Conservation (phyloP, 2,797 vertebrate genomes). For the Potorous gilbertii region DNA sequence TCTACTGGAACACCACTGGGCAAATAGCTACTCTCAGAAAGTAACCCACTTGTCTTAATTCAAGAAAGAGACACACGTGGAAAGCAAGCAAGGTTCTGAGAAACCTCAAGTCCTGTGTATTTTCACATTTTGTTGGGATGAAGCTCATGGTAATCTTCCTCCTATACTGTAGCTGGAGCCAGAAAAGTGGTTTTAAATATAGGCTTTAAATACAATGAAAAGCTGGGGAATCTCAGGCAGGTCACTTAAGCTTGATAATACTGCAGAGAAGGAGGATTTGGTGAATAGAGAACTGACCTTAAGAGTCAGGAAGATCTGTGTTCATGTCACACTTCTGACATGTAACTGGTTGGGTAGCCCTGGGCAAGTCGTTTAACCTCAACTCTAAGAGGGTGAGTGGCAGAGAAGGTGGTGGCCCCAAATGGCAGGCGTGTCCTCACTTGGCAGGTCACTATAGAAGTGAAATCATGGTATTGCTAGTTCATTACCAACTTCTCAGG, state of each 20-base stretch:
- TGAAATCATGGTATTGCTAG: neutral
- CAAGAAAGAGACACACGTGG: neutral
- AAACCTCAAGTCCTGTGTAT: neutral
- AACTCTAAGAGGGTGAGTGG: neutral
- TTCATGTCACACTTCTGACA: neutral
- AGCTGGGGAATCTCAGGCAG: neutral
- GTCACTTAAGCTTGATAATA: neutral
- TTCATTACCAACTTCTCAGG: neutral
- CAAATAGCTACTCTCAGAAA: neutral
- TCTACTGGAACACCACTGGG: neutral
- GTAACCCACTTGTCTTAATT: neutral
- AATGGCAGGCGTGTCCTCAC: neutral
- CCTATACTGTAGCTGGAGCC: neutral
- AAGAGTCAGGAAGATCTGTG: neutral
- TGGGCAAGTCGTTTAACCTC: neutral
- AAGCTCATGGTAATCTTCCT: neutral
- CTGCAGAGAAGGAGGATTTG: neutral
- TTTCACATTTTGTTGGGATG: neutral
- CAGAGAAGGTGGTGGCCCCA: neutral
- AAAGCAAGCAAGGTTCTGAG: neutral
- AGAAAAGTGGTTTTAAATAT: neutral
- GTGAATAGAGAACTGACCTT: neutral
- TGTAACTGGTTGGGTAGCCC: neutral
- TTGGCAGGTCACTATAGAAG: neutral
- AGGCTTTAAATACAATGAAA: neutral